phyloP scores from a whole-genome alignment of 2,888 invertebrate genomes.

The Caenorhabditis virilis region DNA sequence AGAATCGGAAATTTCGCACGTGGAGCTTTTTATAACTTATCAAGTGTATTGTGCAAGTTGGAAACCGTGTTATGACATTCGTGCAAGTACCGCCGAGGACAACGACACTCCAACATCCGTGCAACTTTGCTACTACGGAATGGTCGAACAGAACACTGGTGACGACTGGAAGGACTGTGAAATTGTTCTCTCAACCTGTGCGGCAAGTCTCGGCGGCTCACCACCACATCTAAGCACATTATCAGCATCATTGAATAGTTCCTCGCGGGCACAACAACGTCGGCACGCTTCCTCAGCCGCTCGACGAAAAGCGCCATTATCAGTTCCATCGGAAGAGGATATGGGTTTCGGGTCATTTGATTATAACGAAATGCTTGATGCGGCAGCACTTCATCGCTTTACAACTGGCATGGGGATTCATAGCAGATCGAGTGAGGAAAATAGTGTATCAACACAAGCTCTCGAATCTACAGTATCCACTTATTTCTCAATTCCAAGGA shows the following conservation, averaged over 20 bases:
- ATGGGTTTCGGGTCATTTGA: constrained; percentile 67
- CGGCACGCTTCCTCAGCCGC: constrained; percentile 47
- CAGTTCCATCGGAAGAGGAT: constrained; percentile 63
- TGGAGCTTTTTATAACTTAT: constrained; percentile 68
- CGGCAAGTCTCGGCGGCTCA: constrained; percentile 70
- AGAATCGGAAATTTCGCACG: constrained; percentile 55
- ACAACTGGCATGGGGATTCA: constrained; percentile 24
- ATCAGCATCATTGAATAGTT: constrained; percentile 19
- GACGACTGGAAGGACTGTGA: constrained; percentile 70
- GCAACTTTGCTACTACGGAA: constrained; percentile 69
- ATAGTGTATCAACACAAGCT: constrained; percentile 49
- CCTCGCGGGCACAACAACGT: background rate
- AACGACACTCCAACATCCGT: constrained; percentile 53
- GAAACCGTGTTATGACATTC: constrained; percentile 70
- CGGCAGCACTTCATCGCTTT: constrained; percentile 38
- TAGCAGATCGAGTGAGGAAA: constrained; percentile 45
- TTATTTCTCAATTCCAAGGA: constrained; percentile 69
- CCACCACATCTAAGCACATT: constrained; percentile 67
- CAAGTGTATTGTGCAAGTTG: constrained; percentile 70
- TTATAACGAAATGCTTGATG: constrained; percentile 61
- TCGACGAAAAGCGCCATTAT: constrained; percentile 43
- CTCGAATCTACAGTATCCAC: constrained; percentile 69
- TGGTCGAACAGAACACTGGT: constrained; percentile 70
- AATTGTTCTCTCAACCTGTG: constrained; percentile 70
- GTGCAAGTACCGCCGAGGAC: constrained; percentile 67